Conservation (phyloP, 2,797 vertebrate species). For the Enteromius anoplus region DNA sequence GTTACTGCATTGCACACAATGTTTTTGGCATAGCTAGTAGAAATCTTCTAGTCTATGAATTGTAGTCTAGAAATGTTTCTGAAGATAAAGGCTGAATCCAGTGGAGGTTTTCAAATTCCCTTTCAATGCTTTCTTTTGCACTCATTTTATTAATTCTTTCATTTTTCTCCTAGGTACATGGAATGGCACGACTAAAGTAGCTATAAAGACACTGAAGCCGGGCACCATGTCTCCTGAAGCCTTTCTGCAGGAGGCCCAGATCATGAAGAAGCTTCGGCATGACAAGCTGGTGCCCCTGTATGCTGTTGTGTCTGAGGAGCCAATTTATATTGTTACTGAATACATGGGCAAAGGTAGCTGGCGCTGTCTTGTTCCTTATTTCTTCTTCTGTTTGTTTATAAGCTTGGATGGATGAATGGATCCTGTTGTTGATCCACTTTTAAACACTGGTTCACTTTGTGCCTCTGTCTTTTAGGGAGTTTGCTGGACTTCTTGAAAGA, state of each 20-base stretch:
- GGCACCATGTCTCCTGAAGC: constrained; percentile 99
- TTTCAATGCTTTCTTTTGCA: neutral
- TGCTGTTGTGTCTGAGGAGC: constrained; percentile 96
- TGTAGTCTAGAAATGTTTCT: neutral
- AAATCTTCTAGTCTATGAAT: neutral
- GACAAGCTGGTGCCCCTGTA: constrained; percentile 96
- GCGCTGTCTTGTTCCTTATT: neutral
- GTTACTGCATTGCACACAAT: neutral
- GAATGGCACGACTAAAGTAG: constrained; percentile 98
- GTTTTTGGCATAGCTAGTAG: neutral
- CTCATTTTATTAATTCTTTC: neutral
- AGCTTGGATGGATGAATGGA: neutral
- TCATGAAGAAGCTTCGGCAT: constrained; percentile 97
- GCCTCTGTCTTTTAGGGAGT: constrained; percentile 81
- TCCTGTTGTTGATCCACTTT: neutral
- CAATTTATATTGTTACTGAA: constrained; percentile 96
- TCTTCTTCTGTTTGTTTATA: neutral
- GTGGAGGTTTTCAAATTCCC: neutral
- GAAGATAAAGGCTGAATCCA: neutral
- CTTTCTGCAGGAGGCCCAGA: constrained; percentile 96
- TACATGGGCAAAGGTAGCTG: constrained; percentile 93
- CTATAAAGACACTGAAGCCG: constrained; percentile 95
- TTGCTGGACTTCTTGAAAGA: constrained; percentile 96
- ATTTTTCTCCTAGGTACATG: constrained; percentile 83
- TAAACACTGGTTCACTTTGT: neutral